Evolutionary conservation across 2,888 invertebrate genomes (phyloP), one percentile per base, ranked within the genome.

Genomic region (Labia minor): DNA sequence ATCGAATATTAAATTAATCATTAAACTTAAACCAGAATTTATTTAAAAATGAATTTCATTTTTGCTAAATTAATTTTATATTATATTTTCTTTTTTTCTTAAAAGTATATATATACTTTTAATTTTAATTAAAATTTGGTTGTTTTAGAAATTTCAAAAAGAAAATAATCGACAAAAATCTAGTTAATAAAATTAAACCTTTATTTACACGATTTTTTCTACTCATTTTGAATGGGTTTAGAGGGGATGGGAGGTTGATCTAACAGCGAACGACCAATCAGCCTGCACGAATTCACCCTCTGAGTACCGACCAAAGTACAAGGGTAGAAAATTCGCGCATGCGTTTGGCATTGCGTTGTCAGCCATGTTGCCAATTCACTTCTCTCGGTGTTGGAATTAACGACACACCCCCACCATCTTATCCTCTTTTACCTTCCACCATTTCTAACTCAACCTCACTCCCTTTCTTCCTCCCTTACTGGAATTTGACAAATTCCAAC

Each of bases 401-500:
- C 49, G 49, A 49, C 49, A 49, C 49, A n/a, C 49, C 49, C 49
- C 49, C 14, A 16, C 8, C n/a, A n/a, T n/a, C n/a, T n/a, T n/a
- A n/a, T n/a, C n/a, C n/a, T n/a, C n/a, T n/a, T n/a, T n/a, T n/a
- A n/a, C n/a, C n/a, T n/a, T n/a, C n/a, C n/a, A n/a, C n/a, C n/a
- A n/a, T n/a, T n/a, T n/a, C n/a, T n/a, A n/a, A n/a, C n/a, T n/a
- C n/a, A n/a, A n/a, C n/a, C n/a, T n/a, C n/a, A n/a, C n/a, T n/a
- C n/a, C n/a, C n/a, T 16, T 49, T 14, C 49, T 49, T 49, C 49
- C 49, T 2, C 49, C 49, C 49, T 14, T 14, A 3, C n/a, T 49
- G 49, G 49, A 49, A 49, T 49, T 49, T 49, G 49, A n/a, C 49
- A 49, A 49, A 49, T 49, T 49, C n/a, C 49, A 49, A 49, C 49